phyloP scores from a whole-genome alignment of 2,113 vertebrate genomes.

The Lepisosteus osseus region DNA sequence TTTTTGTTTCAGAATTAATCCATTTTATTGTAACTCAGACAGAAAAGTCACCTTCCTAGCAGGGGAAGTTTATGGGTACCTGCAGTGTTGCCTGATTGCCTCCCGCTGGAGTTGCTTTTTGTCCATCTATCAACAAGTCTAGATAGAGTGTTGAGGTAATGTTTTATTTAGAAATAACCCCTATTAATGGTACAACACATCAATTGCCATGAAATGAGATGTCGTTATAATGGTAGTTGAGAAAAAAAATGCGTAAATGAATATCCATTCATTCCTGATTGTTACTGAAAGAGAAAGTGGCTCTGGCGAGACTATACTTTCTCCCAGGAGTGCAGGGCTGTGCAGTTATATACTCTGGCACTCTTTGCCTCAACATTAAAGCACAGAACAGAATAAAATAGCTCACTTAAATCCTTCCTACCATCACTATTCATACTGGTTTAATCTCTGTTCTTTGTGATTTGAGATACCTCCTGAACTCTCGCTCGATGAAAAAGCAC shows the following conservation, averaged over 20 bases:
- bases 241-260: conserved; percentile 5
- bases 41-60: not conserved
- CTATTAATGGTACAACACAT: conserved; percentile 8
- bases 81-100: not conserved
- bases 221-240: conserved; percentile 7
- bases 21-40: not conserved
- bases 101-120: not conserved
- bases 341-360: conserved; percentile 21
- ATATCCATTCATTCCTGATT: conserved; percentile 28
- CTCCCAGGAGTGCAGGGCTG: not conserved
- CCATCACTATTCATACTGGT: conserved; percentile 2
- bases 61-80: not conserved
- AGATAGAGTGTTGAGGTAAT: conserved; percentile 10
- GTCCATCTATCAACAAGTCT: not conserved
- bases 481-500: conserved; percentile 25
- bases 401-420: not conserved
- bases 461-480: conserved; percentile 22
- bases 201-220: conserved; percentile 13
- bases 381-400: conserved; percentile 22
- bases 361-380: conserved; percentile 6
- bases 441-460: conserved; percentile 13
- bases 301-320: not conserved
- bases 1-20: not conserved
- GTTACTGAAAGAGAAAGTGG: conserved; percentile 8
- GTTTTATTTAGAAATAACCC: conserved; percentile 20